Conservation (phyloP, 1,140 invertebrate genomes). For the Cydia pomonella region DNA sequence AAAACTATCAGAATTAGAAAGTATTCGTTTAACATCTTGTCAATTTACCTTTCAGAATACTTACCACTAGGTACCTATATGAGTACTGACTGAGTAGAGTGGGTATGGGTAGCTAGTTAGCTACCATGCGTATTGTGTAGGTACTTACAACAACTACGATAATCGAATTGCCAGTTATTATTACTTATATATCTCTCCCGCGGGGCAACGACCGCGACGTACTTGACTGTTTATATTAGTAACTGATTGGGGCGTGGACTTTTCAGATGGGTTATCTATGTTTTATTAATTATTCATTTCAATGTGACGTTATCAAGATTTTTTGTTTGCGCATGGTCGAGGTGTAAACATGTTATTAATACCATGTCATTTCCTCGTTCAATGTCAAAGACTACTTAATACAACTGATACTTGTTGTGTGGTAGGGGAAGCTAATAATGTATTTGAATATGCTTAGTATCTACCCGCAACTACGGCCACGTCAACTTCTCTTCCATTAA, state of each 20-base stretch:
- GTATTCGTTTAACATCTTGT: too few species aligned
- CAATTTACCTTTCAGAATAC: too few species aligned
- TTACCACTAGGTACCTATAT: too few species aligned
- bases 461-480: too few species aligned
- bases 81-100: neutral
- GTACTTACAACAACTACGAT: neutral
- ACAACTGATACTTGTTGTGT: neutral
- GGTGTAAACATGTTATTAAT: neutral
- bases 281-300: neutral
- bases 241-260: conserved; percentile 11
- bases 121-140: neutral
- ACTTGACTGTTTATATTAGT: conserved; percentile 25
- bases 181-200: neutral
- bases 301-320: neutral
- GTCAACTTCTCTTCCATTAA: too few species aligned
- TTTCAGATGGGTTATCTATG: conserved; percentile 1
- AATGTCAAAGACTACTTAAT: neutral
- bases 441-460: too few species aligned
- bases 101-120: neutral
- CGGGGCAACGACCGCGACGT: conserved; percentile 20
- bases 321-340: neutral
- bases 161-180: neutral
- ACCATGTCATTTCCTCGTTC: neutral
- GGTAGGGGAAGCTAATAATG: too few species aligned
- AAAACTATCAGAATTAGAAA: too few species aligned